These are phyloP conservation scores for Luffia ferchaultella DNA, from an alignment of 2,888 invertebrate genomes.

Conservation along the genomic window DNA sequence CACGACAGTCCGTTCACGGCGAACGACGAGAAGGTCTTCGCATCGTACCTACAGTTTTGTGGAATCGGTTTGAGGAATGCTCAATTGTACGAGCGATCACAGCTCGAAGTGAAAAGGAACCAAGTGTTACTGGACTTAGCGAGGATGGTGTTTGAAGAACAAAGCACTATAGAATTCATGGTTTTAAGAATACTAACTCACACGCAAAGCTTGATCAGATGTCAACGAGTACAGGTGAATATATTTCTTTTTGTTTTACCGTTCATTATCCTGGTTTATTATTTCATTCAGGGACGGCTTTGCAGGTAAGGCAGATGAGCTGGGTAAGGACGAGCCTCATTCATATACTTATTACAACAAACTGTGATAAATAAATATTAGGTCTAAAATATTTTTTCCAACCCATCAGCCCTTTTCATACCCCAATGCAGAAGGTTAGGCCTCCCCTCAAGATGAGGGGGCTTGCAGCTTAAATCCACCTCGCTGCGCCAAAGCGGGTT, in stretches of 20 bases:
- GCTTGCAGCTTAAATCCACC: too few species aligned
- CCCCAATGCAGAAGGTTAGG: too few species aligned
- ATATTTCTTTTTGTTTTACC: neutral
- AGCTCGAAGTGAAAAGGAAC: constrained; percentile 93
- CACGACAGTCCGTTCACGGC: constrained; percentile 84
- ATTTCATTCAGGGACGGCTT: too few species aligned
- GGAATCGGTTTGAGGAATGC: constrained; percentile 95
- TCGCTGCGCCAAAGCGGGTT: too few species aligned
- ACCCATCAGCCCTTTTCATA: too few species aligned
- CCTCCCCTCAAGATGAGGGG: too few species aligned
- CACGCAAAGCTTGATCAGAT: constrained; percentile 92
- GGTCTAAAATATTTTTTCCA: too few species aligned
- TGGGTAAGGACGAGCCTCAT: too few species aligned
- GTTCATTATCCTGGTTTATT: constrained; percentile 1
- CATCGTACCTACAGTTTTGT: constrained; percentile 94
- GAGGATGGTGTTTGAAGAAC: constrained; percentile 97
- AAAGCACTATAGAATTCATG: constrained; percentile 95
- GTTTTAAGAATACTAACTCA: constrained; percentile 92
- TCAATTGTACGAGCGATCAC: constrained; percentile 94
- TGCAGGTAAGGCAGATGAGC: too few species aligned
- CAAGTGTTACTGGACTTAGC: constrained; percentile 93
- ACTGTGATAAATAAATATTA: too few species aligned
- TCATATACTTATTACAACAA: too few species aligned
- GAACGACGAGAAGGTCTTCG: constrained; percentile 90
- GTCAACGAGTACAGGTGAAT: constrained; percentile 90